Evolutionary conservation across 1,140 invertebrate species (phyloP).

Genomic region (Papilio helenus): DNA sequence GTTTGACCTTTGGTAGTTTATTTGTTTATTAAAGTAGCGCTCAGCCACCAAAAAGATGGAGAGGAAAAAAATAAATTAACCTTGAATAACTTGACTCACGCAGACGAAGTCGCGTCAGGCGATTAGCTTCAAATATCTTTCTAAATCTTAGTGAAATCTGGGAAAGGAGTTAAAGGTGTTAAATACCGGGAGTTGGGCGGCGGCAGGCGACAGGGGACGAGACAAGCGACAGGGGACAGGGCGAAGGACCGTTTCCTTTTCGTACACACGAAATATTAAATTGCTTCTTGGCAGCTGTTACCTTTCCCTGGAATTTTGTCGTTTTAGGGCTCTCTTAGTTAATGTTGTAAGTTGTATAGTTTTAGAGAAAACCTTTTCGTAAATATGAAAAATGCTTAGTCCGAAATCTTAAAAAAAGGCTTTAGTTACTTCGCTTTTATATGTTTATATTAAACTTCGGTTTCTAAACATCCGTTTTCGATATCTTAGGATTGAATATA

Average conservation of each 20-base stretch:
- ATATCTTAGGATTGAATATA: not conserved
- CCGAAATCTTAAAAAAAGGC: too few relatives aligned
- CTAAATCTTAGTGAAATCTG: not conserved
- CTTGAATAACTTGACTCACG: not conserved
- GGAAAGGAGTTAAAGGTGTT: not conserved
- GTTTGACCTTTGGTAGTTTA: too few relatives aligned
- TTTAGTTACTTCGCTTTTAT: too few relatives aligned
- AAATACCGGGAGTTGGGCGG: not conserved
- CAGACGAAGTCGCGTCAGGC: not conserved
- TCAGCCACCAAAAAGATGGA: too few relatives aligned
- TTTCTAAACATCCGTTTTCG: not conserved
- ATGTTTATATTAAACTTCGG: too few relatives aligned
- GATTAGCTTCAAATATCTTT: not conserved
- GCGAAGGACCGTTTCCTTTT: not conserved
- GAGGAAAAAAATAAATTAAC: not conserved
- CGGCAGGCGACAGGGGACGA: not conserved
- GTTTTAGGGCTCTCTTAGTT: not conserved
- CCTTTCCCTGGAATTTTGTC: not conserved
- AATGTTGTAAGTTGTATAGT: not conserved
- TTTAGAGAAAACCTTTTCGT: not conserved
- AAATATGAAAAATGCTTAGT: not conserved
- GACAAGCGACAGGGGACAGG: not conserved
- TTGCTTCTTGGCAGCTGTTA: slow-evolving; percentile 9
- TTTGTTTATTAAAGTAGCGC: too few relatives aligned
- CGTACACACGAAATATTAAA: slow-evolving; percentile 10